phyloP scores from a whole-genome alignment of 2,888 invertebrate genomes.

The Chaetoderma sp. region DNA sequence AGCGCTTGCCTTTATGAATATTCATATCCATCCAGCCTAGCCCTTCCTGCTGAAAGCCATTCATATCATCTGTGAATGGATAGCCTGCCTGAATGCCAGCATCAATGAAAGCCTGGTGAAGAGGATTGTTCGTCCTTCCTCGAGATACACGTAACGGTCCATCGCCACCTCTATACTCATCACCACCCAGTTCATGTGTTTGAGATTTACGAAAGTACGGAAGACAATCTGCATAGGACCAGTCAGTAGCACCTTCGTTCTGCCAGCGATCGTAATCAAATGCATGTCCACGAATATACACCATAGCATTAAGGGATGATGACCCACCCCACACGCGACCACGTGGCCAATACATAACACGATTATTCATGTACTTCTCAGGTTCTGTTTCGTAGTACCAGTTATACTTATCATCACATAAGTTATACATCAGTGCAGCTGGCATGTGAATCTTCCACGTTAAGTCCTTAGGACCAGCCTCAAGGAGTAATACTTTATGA shows the following conservation, averaged over 20 bases:
- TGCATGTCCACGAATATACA: constrained; percentile 81
- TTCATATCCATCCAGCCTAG: constrained; percentile 72
- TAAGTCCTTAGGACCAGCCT: constrained; percentile 71
- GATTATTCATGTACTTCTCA: constrained; percentile 68
- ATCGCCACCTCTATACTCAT: constrained; percentile 69
- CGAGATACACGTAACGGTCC: constrained; percentile 70
- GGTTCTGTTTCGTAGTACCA: constrained; percentile 72
- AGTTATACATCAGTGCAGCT: constrained; percentile 73
- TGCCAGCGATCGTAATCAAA: constrained; percentile 85
- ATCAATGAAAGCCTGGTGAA: constrained; percentile 69
- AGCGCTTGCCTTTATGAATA: constrained; percentile 75
- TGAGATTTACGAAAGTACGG: constrained; percentile 77
- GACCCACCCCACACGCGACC: constrained; percentile 83
- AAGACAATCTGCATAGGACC: constrained; percentile 79
- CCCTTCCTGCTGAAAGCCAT: constrained; percentile 72
- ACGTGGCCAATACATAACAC: constrained; percentile 72
- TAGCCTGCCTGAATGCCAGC: constrained; percentile 69
- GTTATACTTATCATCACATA: constrained; percentile 68
- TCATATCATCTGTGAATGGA: constrained; percentile 71
- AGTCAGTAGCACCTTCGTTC: constrained; percentile 82
- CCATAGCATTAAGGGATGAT: constrained; percentile 85
- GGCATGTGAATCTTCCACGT: constrained; percentile 73
- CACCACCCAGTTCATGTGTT: constrained; percentile 69
- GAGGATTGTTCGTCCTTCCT: constrained; percentile 69
- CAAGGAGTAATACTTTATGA: constrained; percentile 66